A percentile compares a stretch with the other conserved stretches of the same genome.
These are phyloP conservation scores for Tipula confusa DNA, from an alignment of 2,888 invertebrate species.

Conservation along the genomic window DNA sequence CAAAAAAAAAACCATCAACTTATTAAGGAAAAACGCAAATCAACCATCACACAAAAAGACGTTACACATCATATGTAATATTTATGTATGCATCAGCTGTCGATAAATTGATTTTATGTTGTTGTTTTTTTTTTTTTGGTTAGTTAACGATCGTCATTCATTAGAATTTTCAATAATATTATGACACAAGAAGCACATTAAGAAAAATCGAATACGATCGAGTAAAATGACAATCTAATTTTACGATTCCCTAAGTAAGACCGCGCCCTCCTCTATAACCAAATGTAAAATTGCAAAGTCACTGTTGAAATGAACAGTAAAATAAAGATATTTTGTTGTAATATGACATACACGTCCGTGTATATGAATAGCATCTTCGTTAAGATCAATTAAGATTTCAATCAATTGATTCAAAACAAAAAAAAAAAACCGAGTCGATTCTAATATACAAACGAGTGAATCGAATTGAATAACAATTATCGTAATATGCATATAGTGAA, in stretches of 20 bases:
- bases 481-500: neutral
- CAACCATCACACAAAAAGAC: slow-evolving; percentile 14
- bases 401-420: neutral
- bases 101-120: slow-evolving; percentile 31
- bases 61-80: neutral
- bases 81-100: slow-evolving; percentile 29
- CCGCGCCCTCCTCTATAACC: neutral
- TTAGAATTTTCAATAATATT: neutral
- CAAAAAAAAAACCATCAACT: no score
- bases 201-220: neutral
- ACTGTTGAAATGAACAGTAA: neutral
- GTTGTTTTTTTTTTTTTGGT: neutral
- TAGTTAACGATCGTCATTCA: neutral
- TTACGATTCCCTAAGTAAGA: neutral
- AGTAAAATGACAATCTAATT: neutral
- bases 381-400: neutral
- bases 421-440: no score
- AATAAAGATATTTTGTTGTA: neutral
- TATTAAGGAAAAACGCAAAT: neutral
- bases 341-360: neutral
- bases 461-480: neutral
- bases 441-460: neutral
- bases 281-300: neutral
- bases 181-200: neutral
- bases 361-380: neutral